A percentile compares a stretch with the other conserved stretches of the same genome.
Evolutionary conservation across 2,797 vertebrate species (phyloP).

Genomic region (Brotula barbata): DNA sequence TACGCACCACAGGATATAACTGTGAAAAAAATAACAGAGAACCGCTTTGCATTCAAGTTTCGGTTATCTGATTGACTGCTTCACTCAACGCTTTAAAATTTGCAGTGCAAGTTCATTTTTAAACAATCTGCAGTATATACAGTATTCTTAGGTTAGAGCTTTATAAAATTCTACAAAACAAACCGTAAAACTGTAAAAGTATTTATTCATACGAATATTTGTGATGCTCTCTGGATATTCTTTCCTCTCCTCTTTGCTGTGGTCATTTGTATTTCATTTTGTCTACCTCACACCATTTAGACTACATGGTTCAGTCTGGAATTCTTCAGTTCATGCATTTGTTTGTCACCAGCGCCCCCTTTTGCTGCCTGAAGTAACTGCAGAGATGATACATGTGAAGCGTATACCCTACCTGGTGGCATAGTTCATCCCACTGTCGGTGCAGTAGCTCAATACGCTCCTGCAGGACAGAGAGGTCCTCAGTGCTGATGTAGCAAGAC

Average conservation of each 20-base stretch:
- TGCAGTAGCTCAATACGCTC: conserved; percentile 92
- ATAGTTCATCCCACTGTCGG: conserved; percentile 95
- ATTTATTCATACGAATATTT: background rate
- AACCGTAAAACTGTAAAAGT: no score
- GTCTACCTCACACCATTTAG: background rate
- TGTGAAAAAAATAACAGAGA: conserved; percentile 28
- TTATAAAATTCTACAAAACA: no score
- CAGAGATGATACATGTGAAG: conserved; percentile 4
- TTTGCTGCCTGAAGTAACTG: conserved; percentile 26
- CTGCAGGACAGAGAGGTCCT: conserved; percentile 89
- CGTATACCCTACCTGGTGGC: conserved; percentile 87
- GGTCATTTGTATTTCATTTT: background rate
- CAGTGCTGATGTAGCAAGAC: conserved; percentile 82
- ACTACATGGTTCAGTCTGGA: background rate
- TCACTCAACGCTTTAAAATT: background rate
- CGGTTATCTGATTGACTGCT: background rate
- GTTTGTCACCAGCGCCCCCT: conserved; percentile 32
- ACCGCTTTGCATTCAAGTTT: conserved; percentile 49
- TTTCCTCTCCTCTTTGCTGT: background rate
- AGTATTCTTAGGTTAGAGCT: no score
- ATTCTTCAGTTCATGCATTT: background rate
- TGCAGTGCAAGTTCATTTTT: background rate
- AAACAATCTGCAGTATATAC: no score
- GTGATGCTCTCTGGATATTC: background rate
- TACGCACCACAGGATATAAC: conserved; percentile 63